phyloP scores from a whole-genome alignment of 1,140 invertebrate species.

The Eumeta japonica region DNA sequence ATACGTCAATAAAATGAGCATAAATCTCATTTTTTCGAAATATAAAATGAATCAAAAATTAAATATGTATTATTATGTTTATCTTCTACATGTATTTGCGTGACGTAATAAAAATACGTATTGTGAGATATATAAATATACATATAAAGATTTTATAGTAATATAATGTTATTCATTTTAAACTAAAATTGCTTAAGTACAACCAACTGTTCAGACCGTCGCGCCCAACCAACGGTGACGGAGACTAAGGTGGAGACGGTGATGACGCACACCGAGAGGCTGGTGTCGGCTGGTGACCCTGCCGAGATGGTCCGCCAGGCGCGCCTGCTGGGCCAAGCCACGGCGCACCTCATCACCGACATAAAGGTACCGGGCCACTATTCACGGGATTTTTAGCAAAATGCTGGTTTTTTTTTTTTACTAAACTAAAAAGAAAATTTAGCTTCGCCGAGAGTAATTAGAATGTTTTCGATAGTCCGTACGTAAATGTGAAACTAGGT shows the following conservation, averaged over 20 bases:
- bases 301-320: constrained; percentile 95
- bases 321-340: constrained; percentile 87
- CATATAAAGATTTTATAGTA: too few species aligned
- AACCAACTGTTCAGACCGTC: constrained; percentile 24
- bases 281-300: constrained; percentile 83
- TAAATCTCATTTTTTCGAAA: too few species aligned
- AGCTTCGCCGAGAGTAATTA: not conserved
- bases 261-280: constrained; percentile 83
- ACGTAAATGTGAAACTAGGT: too few species aligned
- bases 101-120: too few species aligned
- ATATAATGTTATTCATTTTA: too few species aligned
- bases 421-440: constrained; percentile 7
- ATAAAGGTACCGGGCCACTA: constrained; percentile 68
- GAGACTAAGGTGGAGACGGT: constrained; percentile 84
- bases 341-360: constrained; percentile 86
- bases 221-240: constrained; percentile 56
- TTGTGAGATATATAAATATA: too few species aligned
- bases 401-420: not conserved
- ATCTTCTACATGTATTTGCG: too few species aligned
- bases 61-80: too few species aligned
- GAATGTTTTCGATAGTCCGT: too few species aligned
- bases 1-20: too few species aligned
- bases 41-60: too few species aligned
- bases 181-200: not conserved
- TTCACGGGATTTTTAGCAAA: not conserved